A percentile compares a stretch with the other conserved stretches of the same genome.
Conservation (phyloP, 2,113 vertebrate genomes). For the Lophotis ruficrista region DNA sequence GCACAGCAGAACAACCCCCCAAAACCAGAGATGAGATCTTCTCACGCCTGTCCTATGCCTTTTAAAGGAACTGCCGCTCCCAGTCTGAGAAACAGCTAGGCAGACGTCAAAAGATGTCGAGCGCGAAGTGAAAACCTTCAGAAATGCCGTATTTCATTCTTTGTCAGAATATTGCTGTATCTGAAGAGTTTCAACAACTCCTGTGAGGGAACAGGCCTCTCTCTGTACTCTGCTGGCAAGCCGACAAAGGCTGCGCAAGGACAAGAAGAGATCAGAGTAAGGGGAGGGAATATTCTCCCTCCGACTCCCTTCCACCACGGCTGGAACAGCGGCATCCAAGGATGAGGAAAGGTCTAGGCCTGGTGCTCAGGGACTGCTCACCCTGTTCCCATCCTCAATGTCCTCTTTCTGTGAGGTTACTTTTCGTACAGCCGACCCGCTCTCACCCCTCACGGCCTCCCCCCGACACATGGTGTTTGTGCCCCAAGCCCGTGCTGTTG, state of each 20-base stretch:
- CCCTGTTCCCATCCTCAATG: neutral
- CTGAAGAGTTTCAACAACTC: neutral
- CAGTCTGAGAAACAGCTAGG: neutral
- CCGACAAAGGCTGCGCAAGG: neutral
- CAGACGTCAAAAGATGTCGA: neutral
- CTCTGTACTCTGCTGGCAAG: neutral
- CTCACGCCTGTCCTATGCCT: neutral
- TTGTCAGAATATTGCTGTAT: neutral
- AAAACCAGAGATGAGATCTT: neutral
- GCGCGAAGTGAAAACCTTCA: neutral
- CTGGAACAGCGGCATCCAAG: neutral
- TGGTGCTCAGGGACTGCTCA: neutral
- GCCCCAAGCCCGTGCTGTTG: neutral
- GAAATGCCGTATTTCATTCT: neutral
- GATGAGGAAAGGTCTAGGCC: neutral
- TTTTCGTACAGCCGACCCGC: neutral
- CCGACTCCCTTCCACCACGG: neutral
- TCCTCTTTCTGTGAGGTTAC: neutral
- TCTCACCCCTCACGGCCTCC: neutral
- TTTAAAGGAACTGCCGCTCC: neutral
- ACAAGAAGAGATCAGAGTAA: neutral
- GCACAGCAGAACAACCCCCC: neutral
- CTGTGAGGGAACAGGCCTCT: neutral
- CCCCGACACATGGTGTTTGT: rapidly evolving
- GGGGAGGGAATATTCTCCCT: neutral